A percentile compares a stretch with the other conserved stretches of the same genome.
phyloP scores from a whole-genome alignment of 2,797 vertebrate genomes.

The Esox lucius region DNA sequence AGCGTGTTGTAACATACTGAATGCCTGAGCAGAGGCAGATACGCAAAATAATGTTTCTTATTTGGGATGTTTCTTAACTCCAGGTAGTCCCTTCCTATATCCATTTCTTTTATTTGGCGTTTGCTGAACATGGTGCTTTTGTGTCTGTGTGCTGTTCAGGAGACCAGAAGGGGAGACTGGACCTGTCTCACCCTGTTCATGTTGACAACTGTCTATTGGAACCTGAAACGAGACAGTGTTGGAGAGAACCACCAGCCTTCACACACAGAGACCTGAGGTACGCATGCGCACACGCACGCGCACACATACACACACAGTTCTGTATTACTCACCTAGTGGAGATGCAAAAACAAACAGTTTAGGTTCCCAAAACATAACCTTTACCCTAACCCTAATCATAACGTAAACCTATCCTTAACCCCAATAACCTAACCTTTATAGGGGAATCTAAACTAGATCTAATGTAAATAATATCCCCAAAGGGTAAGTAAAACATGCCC shows the following conservation, averaged over 20 bases:
- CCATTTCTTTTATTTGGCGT: slow-evolving; percentile 15
- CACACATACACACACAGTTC: not conserved
- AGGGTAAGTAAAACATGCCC: not conserved
- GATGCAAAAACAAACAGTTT: not conserved
- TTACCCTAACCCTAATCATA: not conserved
- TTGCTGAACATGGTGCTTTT: not conserved
- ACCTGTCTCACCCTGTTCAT: slow-evolving; percentile 94
- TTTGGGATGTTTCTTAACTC: not conserved
- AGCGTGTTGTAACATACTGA: not conserved
- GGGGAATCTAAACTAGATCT: no score
- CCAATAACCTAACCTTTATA: no score
- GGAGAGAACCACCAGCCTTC: slow-evolving; percentile 92
- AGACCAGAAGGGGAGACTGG: slow-evolving; percentile 87
- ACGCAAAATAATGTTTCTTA: slow-evolving; percentile 2
- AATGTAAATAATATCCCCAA: no score
- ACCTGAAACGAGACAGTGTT: slow-evolving; percentile 90
- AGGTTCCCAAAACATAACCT: no score
- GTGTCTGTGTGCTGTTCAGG: slow-evolving; percentile 64
- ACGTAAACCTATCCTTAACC: no score
- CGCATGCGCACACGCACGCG: not conserved
- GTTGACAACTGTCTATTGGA: slow-evolving; percentile 97
- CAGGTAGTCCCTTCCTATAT: not conserved
- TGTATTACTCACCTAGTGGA: not conserved
- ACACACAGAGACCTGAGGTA: slow-evolving; percentile 94
- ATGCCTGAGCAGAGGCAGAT: no score